phyloP scores from a whole-genome alignment of 2,888 invertebrate species.

The Morpho helenor region DNA sequence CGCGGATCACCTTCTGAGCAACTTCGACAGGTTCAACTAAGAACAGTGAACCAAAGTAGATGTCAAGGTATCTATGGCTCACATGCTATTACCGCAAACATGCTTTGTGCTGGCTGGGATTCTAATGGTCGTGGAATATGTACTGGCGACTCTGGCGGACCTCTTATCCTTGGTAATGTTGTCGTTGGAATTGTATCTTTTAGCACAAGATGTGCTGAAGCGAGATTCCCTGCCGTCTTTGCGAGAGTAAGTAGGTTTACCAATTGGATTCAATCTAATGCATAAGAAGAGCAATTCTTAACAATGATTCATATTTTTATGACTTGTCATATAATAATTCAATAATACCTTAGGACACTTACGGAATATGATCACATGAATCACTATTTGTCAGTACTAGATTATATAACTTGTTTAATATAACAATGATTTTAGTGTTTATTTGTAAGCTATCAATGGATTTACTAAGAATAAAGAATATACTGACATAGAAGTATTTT shows the following conservation, averaged over 20 bases:
- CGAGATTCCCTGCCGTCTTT: background rate
- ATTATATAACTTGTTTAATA: too few relatives aligned
- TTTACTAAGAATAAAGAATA: too few relatives aligned
- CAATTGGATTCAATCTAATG: conserved; percentile 9
- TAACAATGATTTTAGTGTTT: too few relatives aligned
- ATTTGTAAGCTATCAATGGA: too few relatives aligned
- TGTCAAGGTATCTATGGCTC: background rate
- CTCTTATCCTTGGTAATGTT: conserved; percentile 22
- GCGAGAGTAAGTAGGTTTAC: conserved; percentile 6
- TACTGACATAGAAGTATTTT: too few relatives aligned
- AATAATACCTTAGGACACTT: too few relatives aligned
- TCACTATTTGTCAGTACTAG: too few relatives aligned
- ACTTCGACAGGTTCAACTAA: conserved; percentile 1
- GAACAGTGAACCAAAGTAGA: background rate
- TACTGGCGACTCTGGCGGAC: conserved; percentile 19
- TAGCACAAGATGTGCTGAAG: background rate
- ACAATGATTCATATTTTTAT: too few relatives aligned
- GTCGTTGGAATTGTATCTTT: conserved; percentile 1
- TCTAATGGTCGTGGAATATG: background rate
- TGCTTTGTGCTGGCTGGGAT: conserved; percentile 4
- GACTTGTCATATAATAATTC: too few relatives aligned
- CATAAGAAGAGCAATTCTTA: background rate
- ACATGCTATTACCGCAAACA: background rate
- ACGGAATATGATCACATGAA: too few relatives aligned
- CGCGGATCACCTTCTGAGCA: background rate